Evolutionary conservation across 2,797 vertebrate genomes (phyloP).

Genomic region (Sebastes iracundus): DNA sequence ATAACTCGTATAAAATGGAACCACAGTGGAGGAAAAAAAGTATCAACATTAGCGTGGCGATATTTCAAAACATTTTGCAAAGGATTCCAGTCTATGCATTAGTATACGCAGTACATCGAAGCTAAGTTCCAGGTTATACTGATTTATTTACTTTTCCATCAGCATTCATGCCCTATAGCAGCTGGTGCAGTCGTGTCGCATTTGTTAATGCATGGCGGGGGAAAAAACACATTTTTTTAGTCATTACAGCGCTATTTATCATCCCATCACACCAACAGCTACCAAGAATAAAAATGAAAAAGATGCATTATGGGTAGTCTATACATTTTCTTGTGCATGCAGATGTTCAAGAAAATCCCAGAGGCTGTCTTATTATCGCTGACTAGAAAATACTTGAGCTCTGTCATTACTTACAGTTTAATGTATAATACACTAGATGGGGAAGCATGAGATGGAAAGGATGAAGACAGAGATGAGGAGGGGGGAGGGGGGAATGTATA

Average conservation of each 20-base stretch:
- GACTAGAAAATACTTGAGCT: slow-evolving; percentile 67
- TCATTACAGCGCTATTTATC: neutral
- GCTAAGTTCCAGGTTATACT: neutral
- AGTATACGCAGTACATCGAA: neutral
- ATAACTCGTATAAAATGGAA: neutral
- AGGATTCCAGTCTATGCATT: neutral
- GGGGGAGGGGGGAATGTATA: slow-evolving; percentile 6
- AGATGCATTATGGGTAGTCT: slow-evolving; percentile 30
- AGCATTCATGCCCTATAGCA: neutral
- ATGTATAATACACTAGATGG: slow-evolving; percentile 61
- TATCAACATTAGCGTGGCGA: neutral
- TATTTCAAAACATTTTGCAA: neutral
- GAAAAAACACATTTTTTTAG: neutral
- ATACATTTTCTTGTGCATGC: slow-evolving; percentile 49
- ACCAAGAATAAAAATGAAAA: slow-evolving; percentile 4
- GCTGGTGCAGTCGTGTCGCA: slow-evolving; percentile 1
- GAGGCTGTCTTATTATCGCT: slow-evolving; percentile 65
- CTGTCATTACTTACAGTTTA: slow-evolving; percentile 73
- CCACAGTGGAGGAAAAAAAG: neutral
- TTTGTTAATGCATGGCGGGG: slow-evolving; percentile 3
- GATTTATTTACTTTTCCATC: neutral
- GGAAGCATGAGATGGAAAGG: slow-evolving; percentile 11
- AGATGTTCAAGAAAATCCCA: slow-evolving; percentile 51
- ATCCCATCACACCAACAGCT: slow-evolving; percentile 9
- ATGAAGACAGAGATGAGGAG: slow-evolving; percentile 2